phyloP scores from a whole-genome alignment of 2,888 invertebrate species.

The Pseudococcus viburni region DNA sequence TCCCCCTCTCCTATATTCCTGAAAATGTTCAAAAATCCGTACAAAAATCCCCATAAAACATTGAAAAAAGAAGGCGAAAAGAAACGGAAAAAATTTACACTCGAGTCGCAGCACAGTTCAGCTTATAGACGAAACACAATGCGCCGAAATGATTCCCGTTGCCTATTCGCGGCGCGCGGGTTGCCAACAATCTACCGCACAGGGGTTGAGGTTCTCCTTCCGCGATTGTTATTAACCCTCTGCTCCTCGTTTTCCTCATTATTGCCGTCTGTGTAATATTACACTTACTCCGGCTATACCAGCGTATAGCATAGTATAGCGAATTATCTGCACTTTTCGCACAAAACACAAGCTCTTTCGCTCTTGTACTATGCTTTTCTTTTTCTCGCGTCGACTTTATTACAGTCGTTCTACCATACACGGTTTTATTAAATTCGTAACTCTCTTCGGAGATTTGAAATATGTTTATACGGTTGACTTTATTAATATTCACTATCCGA shows the following conservation, averaged over 20 bases:
- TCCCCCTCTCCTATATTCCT: too few species aligned
- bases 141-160: conserved; percentile 43
- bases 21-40: too few species aligned
- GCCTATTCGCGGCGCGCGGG: conserved; percentile 65
- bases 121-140: not conserved
- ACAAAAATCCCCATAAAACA: not conserved
- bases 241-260: conserved; percentile 59
- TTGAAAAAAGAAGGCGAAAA: not conserved
- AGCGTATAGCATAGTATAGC: not conserved
- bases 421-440: conserved; percentile 61
- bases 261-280: conserved; percentile 65
- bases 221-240: conserved; percentile 65
- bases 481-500: conserved; percentile 23
- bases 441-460: conserved; percentile 55
- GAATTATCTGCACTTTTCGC: conserved; percentile 61
- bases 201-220: conserved; percentile 65
- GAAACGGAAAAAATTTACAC: not conserved
- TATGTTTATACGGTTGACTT: conserved; percentile 51
- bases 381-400: conserved; percentile 27
- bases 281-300: conserved; percentile 56
- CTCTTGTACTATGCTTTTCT: conserved; percentile 17
- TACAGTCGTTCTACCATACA: conserved; percentile 52
- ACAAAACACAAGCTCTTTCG: not conserved
- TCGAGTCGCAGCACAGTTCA: conserved; percentile 1
- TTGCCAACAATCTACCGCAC: conserved; percentile 64